Conservation (phyloP, 2,113 vertebrate genomes). For the Erythrocercus mccallii region DNA sequence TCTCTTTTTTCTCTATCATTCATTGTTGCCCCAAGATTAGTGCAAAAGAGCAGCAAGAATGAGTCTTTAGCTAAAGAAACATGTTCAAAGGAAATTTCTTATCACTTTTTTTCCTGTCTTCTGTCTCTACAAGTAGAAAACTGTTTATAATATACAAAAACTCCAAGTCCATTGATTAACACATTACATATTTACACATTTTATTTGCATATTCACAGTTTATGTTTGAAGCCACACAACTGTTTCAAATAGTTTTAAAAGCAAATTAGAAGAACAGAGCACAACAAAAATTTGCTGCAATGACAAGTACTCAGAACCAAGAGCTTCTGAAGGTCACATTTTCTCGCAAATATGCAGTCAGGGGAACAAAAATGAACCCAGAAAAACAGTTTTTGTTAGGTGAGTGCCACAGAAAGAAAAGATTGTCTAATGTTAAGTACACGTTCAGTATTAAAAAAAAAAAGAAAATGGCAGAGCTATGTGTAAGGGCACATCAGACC, state of each 20-base stretch:
- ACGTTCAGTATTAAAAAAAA: neutral
- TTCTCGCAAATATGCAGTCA: neutral
- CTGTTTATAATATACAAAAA: neutral
- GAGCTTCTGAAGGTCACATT: neutral
- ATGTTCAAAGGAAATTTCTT: neutral
- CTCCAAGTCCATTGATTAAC: neutral
- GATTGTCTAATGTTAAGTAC: neutral
- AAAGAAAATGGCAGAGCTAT: neutral
- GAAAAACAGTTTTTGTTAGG: neutral
- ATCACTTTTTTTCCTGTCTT: neutral
- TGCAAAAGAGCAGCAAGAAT: neutral
- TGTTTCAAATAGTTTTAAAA: neutral
- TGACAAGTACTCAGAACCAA: neutral
- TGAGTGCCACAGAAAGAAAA: neutral
- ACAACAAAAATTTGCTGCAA: neutral
- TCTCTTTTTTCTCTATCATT: too few relatives aligned
- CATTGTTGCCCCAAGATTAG: neutral
- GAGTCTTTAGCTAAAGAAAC: neutral
- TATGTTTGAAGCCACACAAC: neutral
- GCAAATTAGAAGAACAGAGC: neutral
- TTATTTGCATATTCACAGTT: neutral
- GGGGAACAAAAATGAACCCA: neutral
- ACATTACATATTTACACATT: neutral
- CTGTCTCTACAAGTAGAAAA: neutral
- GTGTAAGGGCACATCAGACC: neutral